A percentile compares a stretch with the other conserved stretches of the same genome.
phyloP scores from a whole-genome alignment of 2,888 invertebrate species.

The Scaptomyza cyrtandrae region DNA sequence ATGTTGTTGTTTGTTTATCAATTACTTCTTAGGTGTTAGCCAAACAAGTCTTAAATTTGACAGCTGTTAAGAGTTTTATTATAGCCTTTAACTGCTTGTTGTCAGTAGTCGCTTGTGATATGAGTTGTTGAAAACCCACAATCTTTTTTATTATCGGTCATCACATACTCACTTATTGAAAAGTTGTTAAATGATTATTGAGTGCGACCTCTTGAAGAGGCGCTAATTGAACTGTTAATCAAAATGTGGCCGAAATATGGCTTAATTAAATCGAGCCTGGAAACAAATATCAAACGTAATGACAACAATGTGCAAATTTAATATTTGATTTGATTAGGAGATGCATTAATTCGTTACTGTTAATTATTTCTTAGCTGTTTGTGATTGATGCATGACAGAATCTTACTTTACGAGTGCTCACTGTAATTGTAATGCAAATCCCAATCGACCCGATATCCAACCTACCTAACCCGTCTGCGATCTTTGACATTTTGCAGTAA shows the following conservation, averaged over 20 bases:
- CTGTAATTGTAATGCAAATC: neutral
- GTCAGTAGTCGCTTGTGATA: conserved; percentile 6
- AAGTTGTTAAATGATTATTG: conserved; percentile 10
- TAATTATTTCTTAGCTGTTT: too few species aligned
- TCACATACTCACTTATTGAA: conserved; percentile 13
- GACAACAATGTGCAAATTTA: too few species aligned
- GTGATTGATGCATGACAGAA: too few species aligned
- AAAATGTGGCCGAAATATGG: conserved; percentile 20
- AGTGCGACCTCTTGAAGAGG: conserved; percentile 28
- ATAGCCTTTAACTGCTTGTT: neutral
- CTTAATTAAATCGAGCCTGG: neutral
- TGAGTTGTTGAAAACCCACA: conserved; percentile 8
- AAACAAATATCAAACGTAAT: neutral
- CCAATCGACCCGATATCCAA: neutral
- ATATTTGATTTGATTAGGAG: too few species aligned
- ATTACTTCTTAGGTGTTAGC: neutral
- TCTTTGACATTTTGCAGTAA: conserved; percentile 29
- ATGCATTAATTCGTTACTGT: too few species aligned
- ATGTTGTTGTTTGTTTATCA: conserved; percentile 5
- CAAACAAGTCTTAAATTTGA: conserved; percentile 8
- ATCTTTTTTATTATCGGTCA: conserved; percentile 43
- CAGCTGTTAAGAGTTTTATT: conserved; percentile 23
- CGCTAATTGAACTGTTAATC: conserved; percentile 65
- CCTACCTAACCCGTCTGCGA: neutral
- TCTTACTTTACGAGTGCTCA: neutral